Evolutionary conservation across 2,113 vertebrate species (phyloP).

Genomic region (Meles meles): DNA sequence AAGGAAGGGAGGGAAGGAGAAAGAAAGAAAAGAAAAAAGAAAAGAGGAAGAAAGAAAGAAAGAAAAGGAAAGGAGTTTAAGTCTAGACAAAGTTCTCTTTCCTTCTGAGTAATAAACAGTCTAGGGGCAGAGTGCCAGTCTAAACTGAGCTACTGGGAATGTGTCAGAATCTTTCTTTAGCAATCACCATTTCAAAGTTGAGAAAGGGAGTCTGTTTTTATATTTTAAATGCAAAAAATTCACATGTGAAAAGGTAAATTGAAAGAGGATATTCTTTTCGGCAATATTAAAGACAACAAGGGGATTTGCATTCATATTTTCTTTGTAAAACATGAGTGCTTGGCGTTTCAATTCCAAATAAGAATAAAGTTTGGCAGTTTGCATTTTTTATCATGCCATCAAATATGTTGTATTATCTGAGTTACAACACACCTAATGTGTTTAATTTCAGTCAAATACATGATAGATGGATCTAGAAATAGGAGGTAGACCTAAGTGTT

Average conservation of each 20-base stretch:
- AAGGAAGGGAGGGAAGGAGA: no score
- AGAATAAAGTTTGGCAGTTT: not conserved
- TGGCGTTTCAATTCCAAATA: not conserved
- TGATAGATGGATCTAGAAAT: not conserved
- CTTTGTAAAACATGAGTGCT: not conserved
- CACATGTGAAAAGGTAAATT: not conserved
- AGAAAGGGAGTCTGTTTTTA: not conserved
- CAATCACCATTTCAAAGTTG: not conserved
- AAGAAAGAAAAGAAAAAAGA: not conserved
- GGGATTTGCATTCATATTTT: not conserved
- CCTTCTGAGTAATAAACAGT: not conserved
- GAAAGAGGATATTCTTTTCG: not conserved
- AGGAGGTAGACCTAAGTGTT: not conserved
- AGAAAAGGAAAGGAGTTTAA: not conserved
- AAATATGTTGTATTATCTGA: constrained; percentile 9
- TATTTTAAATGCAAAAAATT: not conserved
- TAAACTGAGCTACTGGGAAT: not conserved
- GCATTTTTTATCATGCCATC: not conserved
- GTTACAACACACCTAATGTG: not conserved
- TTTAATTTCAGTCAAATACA: constrained; percentile 6
- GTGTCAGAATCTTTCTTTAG: not conserved
- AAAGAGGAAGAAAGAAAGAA: no score
- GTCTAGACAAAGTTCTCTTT: not conserved
- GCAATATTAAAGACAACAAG: not conserved
- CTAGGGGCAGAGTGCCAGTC: not conserved